Evolutionary conservation across 2,797 vertebrate genomes (phyloP).

Genomic region (Ptychadena robeensis): DNA sequence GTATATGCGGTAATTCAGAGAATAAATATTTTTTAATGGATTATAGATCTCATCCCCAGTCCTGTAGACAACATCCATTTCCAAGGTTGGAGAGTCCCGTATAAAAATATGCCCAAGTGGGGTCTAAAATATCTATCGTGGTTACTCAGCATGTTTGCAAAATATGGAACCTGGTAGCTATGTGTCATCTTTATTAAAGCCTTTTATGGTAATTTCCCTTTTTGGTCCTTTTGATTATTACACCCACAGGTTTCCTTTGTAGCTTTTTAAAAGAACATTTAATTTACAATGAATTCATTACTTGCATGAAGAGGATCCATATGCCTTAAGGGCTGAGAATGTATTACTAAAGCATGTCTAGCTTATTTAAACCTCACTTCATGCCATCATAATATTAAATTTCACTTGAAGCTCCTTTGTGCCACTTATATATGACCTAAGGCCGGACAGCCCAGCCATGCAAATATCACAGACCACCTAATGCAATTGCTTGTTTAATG

Average conservation of each 20-base stretch:
- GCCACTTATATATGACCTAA: constrained; percentile 23
- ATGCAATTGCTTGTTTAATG: background rate
- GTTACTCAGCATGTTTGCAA: background rate
- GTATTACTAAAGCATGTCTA: constrained; percentile 27
- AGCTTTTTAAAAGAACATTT: constrained; percentile 15
- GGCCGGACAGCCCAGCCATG: background rate
- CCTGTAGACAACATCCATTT: background rate
- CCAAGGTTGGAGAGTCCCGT: background rate
- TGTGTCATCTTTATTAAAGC: background rate
- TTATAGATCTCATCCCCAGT: background rate
- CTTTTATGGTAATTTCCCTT: background rate
- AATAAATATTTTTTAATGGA: too few species aligned
- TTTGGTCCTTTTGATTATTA: background rate
- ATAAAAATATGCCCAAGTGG: background rate
- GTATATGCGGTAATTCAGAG: too few species aligned
- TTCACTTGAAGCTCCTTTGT: constrained; percentile 7
- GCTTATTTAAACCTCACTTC: constrained; percentile 2
- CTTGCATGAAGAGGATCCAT: constrained; percentile 17
- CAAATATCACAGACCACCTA: constrained; percentile 14
- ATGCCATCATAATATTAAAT: constrained; percentile 2
- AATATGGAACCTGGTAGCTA: background rate
- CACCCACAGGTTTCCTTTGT: background rate
- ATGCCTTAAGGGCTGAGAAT: constrained; percentile 32
- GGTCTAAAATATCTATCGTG: background rate
- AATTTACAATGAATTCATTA: constrained; percentile 14